Base-by-base conservation (phyloP, 1,140 invertebrate species). In the Doryteuthis pealeii region DNA sequence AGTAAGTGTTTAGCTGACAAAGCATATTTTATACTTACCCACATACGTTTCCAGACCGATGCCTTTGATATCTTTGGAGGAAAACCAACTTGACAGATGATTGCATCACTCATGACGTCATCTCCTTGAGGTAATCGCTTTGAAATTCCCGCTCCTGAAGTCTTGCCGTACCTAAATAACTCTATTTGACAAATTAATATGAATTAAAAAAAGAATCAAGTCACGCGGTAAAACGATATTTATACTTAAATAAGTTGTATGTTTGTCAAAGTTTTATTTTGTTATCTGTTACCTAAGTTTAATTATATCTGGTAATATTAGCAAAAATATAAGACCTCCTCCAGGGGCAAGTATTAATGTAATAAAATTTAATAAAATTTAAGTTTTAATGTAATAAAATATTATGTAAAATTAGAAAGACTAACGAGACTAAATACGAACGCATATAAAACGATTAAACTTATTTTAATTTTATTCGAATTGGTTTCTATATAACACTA, bases 51-150 rank as follows among this genome's bases (percentile, higher is more conserved):
- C 54, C 54, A 62, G 18, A 62, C 54, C 18, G 54, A n/a, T 2
- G 22, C 18, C 54, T 62, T 62, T 62, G 54, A 62, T 2, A 62
- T 62, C 54, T 14, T 62, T 62, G 66, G 15, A 30, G 66, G 66
- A 22, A 68, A 68, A 31, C 66, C 66, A 30, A 68, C 32, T 14
- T 68, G 0, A 22, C 66, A 68, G 1, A 32, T 68, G 28, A 68
- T 68, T 31, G 32, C 66, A 32, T 68, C 31, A 32, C 66, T 68
- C 26, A 68, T 31, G 32, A 68, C 66, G 32, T 33, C 66, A 68
- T 68, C 66, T 6, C 66, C 66, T 31, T 31, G n/a, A 32, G 31
- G n/a, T 18, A 68, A 32, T 31, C 31, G 18, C 28, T 33, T 68
- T 2, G 66, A 32, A 10, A 32, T 5, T 30, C 12, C 32, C 30